These are phyloP conservation scores for Eulithis prunata DNA, from an alignment of 2,888 invertebrate species.

Conservation along the genomic window DNA sequence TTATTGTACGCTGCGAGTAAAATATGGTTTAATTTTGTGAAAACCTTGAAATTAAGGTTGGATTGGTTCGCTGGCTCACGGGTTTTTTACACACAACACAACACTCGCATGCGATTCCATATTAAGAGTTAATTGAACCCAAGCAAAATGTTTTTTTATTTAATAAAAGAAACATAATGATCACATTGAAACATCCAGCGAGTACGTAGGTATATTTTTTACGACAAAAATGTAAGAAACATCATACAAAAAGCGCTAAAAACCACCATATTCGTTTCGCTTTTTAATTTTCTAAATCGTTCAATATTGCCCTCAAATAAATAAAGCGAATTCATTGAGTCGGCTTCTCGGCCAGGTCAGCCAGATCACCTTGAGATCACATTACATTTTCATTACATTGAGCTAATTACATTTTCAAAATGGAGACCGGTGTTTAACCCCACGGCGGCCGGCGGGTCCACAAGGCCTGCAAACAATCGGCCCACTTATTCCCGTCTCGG, in stretches of 20 bases:
- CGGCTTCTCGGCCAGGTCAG: neutral
- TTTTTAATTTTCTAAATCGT: neutral
- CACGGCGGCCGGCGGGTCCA: neutral
- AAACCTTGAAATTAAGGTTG: slow-evolving; percentile 10
- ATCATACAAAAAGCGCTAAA: no score
- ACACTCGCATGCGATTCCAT: neutral
- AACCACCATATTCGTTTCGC: no score
- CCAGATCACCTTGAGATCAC: neutral
- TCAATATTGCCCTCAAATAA: neutral
- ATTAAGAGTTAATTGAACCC: neutral
- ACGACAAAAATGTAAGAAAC: no score
- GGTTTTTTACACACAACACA: neutral
- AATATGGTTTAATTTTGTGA: slow-evolving; percentile 22
- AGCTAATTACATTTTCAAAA: slow-evolving; percentile 21
- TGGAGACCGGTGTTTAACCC: slow-evolving; percentile 12
- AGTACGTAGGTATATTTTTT: no score
- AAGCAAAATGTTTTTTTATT: no score
- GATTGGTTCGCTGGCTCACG: slow-evolving; percentile 9
- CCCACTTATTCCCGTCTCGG: slow-evolving; percentile 22
- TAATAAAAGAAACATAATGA: no score
- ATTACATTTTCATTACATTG: no score
- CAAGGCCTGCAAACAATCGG: slow-evolving; percentile 20
- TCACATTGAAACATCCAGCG: no score
- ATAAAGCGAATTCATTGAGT: neutral
- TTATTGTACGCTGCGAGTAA: slow-evolving; percentile 19